Evolutionary conservation across 1,140 invertebrate species (phyloP).

Genomic region (Papilio polyxenes): DNA sequence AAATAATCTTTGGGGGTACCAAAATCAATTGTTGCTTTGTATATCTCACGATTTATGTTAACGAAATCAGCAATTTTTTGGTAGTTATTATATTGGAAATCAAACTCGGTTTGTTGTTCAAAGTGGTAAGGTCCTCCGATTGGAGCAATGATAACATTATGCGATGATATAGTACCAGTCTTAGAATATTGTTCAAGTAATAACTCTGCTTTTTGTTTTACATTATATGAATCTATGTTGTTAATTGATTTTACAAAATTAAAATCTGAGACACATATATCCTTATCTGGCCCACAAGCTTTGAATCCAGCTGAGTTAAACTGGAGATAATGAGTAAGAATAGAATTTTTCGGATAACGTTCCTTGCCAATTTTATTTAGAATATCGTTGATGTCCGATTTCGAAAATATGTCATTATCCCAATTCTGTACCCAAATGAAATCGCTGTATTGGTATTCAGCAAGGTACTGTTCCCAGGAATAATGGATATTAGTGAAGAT

Average conservation of each 20-base stretch:
- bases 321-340: slow-evolving; percentile 65
- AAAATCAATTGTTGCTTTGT: slow-evolving; percentile 87
- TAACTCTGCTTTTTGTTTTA: slow-evolving; percentile 88
- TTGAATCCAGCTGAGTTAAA: slow-evolving; percentile 65
- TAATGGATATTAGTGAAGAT: slow-evolving; percentile 86
- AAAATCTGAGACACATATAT: slow-evolving; percentile 58
- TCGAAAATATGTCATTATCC: slow-evolving; percentile 72
- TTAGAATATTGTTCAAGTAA: slow-evolving; percentile 91
- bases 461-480: slow-evolving; percentile 91
- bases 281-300: slow-evolving; percentile 62
- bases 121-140: slow-evolving; percentile 91
- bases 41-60: slow-evolving; percentile 85
- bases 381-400: slow-evolving; percentile 80
- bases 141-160: slow-evolving; percentile 90
- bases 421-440: slow-evolving; percentile 90
- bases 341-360: slow-evolving; percentile 61
- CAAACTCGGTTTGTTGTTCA: slow-evolving; percentile 89
- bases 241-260: slow-evolving; percentile 69
- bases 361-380: slow-evolving; percentile 75
- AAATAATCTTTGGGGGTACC: slow-evolving; percentile 93
- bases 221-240: slow-evolving; percentile 87
- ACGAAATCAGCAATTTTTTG: slow-evolving; percentile 89
- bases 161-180: slow-evolving; percentile 89
- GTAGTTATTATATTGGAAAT: slow-evolving; percentile 93
- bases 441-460: slow-evolving; percentile 88